Evolutionary conservation across 2,113 vertebrate genomes (phyloP), one percentile per base, ranked within the genome.

Genomic region (Pelecanoides urinatrix): DNA sequence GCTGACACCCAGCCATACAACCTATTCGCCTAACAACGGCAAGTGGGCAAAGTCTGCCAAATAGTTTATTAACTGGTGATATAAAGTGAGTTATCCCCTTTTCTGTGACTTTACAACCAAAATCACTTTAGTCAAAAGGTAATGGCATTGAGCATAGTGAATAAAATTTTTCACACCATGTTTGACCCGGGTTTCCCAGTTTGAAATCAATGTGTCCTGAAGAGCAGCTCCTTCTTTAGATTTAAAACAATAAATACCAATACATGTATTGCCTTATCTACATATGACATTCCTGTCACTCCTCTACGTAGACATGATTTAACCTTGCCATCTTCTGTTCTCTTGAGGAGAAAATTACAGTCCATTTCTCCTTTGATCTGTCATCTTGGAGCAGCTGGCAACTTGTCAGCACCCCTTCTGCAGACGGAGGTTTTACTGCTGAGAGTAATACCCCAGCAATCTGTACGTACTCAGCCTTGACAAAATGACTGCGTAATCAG

Each of bases 331-430:
- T 91, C 40, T 20, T 73, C 70, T 82, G 17, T 67, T 94, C 79
- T 74, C 63, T 77, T 86, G 78, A 77, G 90, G 68, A 88, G 90
- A 80, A 95, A 90, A 95, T 90, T 86, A 26, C 68, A 88, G 94
- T 16, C 92, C 82, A 4, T 80, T 94, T 81, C 90, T 96, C 55
- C 88, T 80, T 59, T 92, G 92, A 55, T 92, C 55, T 88, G 90
- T 90, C 90, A 83, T 50, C 53, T 85, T 50, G 78, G 88, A 93
- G 85, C 92, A 94, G 82, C 86, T 94, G 86, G 88, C 82, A 92
- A 5, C 78, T 86, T 76, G 81, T 93, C 83, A 83, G 79, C 75
- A 44, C 52, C 73, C 75, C 77, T 81, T 78, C 65, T 89, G 75
- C 82, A 92, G 61, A 52, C 0, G 11, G 72, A 56, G 49, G 30